Percentiles rank a stretch among this genome's conserved stretches.
Conservation (phyloP, 1,140 invertebrate genomes). For the Diprion similis region DNA sequence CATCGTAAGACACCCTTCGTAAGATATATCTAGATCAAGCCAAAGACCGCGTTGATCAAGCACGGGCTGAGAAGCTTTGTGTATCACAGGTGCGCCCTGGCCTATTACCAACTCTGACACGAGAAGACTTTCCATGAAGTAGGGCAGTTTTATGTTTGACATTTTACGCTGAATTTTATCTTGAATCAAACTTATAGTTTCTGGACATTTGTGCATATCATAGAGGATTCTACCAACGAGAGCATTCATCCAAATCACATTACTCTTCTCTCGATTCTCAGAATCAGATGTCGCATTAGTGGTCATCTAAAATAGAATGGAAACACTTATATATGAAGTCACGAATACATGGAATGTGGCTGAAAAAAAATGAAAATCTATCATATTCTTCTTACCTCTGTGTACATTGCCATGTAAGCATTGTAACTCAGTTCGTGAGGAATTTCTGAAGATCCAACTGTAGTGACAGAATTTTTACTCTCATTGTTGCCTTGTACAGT, state of each 20-base stretch:
- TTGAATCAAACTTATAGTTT: slow-evolving; percentile 69
- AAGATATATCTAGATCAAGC: slow-evolving; percentile 90
- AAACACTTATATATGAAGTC: neutral
- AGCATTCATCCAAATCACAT: slow-evolving; percentile 76
- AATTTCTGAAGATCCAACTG: slow-evolving; percentile 33
- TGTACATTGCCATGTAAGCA: slow-evolving; percentile 53
- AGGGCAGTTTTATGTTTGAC: slow-evolving; percentile 84
- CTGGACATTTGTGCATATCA: slow-evolving; percentile 74
- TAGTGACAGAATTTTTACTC: slow-evolving; percentile 40
- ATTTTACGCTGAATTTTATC: slow-evolving; percentile 88
- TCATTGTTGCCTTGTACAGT: slow-evolving; percentile 38
- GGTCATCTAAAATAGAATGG: slow-evolving; percentile 22
- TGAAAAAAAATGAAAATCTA: neutral
- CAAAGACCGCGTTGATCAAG: slow-evolving; percentile 90
- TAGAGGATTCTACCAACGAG: slow-evolving; percentile 78
- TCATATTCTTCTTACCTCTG: slow-evolving; percentile 40
- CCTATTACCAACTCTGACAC: slow-evolving; percentile 82
- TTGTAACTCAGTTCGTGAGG: slow-evolving; percentile 47
- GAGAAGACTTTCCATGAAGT: slow-evolving; percentile 85
- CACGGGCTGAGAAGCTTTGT: slow-evolving; percentile 74
- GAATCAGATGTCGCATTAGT: slow-evolving; percentile 14
- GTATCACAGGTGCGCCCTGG: slow-evolving; percentile 77
- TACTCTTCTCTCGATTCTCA: slow-evolving; percentile 20
- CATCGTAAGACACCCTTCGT: slow-evolving; percentile 87
- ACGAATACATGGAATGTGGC: slow-evolving; percentile 8